Evolutionary conservation across 2,113 vertebrate genomes (phyloP), one percentile per base, ranked within the genome.

Genomic region (Hemiscyllium ocellatum): DNA sequence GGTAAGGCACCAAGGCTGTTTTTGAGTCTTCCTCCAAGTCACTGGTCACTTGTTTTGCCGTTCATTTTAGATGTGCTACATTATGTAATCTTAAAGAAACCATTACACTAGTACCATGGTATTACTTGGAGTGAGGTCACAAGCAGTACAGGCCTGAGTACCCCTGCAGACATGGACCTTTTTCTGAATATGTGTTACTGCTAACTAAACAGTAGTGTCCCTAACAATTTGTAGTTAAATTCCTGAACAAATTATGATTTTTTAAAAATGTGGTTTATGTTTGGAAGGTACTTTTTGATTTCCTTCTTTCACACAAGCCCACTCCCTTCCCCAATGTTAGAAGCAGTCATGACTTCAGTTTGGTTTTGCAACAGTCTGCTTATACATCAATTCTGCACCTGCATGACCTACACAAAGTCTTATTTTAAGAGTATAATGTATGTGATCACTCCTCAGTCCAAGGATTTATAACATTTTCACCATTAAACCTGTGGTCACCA

Each of bases 401-500:
- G 94, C 69, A 47, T 95, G 37, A 72, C n/a, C 50, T 50, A 13
- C 42, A 50, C 72, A 69, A 24, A 95, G 68, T 50, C 47, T 52
- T 61, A 61, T 61, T 95, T 95, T 70, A 26, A 72, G 94, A 50
- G 42, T 7, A 20, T 70, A 95, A 50, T 95, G 24, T 95, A 72
- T 76, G 68, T 95, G 69, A 50, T 42, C 94, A 95, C 72, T 72
- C 68, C 69, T 72, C 42, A 52, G 42, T 95, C 47, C 47, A 95
- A 95, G 68, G 69, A 95, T 72, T 95, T 95, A 72, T 70, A 95
- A 47, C 52, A 95, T 76, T 50, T 95, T 95, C 94, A 95, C 19
- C 70, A 47, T 72, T 68, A 66, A 61, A 72, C 94, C 94, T 90
- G 96, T 97, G 95, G 95, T 97, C 94, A 97, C 66, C 96, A 96